Base-by-base conservation (phyloP, 2,113 vertebrate species). In the Syrrhaptes paradoxus region DNA sequence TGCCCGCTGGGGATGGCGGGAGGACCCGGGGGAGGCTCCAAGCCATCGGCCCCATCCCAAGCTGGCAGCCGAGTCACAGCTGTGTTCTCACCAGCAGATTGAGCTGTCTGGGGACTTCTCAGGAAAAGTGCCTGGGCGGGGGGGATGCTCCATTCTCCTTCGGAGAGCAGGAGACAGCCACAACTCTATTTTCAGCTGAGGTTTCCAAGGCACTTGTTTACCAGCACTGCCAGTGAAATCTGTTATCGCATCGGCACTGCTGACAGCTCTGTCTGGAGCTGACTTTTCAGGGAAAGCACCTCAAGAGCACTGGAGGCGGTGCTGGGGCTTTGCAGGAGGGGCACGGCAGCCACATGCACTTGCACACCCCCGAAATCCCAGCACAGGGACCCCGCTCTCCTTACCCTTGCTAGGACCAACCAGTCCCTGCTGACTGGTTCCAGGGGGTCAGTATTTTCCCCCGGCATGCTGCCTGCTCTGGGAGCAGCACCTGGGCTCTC, bases 191-290 rank as follows among this genome's bases (percentile, higher is more conserved):
- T 95, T 85, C 90, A 91, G 93, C 12, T 6, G 90, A 87, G 78
- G 57, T 87, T 95, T 95, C 91, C 78, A 90, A 95, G 91, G 82
- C 88, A 26, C 79, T 95, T 95, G 88, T 96, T 95, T 95, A 95
- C 82, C 88, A 87, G 94, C 82, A 63, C 57, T 85, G 90, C 96
- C 96, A 75, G 32, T 6, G 1, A 76, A 93, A 90, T 66, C 86
- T 82, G 90, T 95, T 92, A 85, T 74, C 48, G 0, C 82, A 75
- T 72, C 17, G 5, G 85, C 78, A 26, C 62, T 75, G 88, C 88
- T 95, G 94, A 92, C 93, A 96, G 93, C 79, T 93, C 75, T 88
- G 89, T 92, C 73, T 93, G 96, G 83, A 90, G 89, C 85, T 83
- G 79, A 51, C 65, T 92, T 85, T 85, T 48, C 62, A 61, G 72